Percentiles rank a stretch among this genome's conserved stretches.
Evolutionary conservation across 1,140 invertebrate genomes (phyloP).

Genomic region (Euura lappo): DNA sequence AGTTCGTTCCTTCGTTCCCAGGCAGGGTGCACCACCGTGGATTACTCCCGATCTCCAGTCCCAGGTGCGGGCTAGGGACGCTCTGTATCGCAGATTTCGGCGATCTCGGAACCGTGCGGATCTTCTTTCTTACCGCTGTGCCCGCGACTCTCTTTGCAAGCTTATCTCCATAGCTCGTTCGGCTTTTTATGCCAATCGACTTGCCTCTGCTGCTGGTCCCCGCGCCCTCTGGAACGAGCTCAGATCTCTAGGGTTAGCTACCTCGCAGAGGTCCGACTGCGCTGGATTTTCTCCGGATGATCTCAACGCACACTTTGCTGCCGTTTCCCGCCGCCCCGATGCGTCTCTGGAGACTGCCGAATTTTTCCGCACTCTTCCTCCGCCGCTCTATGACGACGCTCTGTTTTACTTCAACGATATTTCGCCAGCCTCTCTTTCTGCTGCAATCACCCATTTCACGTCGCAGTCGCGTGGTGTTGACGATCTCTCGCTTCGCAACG

Average conservation of each 20-base stretch:
- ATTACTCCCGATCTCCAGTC: background rate
- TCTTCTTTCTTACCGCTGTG: background rate
- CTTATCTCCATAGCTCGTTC: background rate
- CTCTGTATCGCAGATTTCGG: background rate
- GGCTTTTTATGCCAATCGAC: background rate
- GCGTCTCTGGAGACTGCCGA: background rate
- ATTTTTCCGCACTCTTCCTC: too few species aligned
- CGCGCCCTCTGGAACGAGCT: too few species aligned
- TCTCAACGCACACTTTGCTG: background rate
- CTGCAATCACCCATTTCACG: too few species aligned
- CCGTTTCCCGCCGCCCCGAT: background rate
- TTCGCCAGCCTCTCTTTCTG: too few species aligned
- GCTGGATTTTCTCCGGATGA: background rate
- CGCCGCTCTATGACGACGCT: background rate
- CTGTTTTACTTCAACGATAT: background rate
- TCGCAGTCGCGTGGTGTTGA: too few species aligned
- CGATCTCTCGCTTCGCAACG: too few species aligned
- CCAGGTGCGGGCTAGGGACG: background rate
- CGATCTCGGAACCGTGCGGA: background rate
- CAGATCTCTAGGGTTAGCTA: too few species aligned
- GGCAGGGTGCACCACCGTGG: background rate
- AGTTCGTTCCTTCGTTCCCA: background rate
- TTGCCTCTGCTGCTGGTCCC: background rate
- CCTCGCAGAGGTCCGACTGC: background rate
- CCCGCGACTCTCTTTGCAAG: background rate